Base-by-base conservation (phyloP, 2,113 vertebrate species). In the Ptychochromis oligacanthus region DNA sequence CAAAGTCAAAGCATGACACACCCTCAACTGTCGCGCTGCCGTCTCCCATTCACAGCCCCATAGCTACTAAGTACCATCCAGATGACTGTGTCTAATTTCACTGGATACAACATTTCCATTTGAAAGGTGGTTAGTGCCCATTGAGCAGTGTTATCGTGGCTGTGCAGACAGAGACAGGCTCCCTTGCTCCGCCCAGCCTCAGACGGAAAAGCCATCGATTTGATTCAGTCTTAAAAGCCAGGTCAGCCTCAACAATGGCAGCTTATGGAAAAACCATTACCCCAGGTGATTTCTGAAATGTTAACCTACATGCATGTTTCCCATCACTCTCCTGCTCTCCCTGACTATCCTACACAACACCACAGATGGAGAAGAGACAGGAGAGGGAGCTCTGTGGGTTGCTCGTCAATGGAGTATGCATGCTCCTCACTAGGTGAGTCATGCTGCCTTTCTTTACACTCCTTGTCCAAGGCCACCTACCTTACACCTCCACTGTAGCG, bases 211-310 rank as follows among this genome's bases (percentile, higher is more conserved):
- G 81, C 86, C 93, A 95, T 95, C 86, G 94, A 95, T 95, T 94
- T 91, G 83, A 92, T 91, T 88, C 91, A 85, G 84, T 65, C 87
- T 92, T 93, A 93, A 94, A 95, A 94, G 92, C 91, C 86, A 76
- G 80, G 82, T 87, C 87, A 87, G 89, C 75, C 90, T 93, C 88
- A 84, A 89, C 91, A 93, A 92, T 90, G 90, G 84, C 84, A 36
- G 91, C 92, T 83, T 89, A 87, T 85, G 92, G 93, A 95, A 95
- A 94, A 95, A 83, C 80, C 91, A 89, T 93, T 92, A 93, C 87
- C 87, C 82, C 79, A 87, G 91, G 84, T 93, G 93, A 88, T 90
- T 93, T 84, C 67, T 87, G 78, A 90, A 88, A 94, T 38, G 82
- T 85, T 92, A 92, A 90, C 87, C 86, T 86, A 77, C 85, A 87